Percentiles rank a stretch among this genome's conserved stretches.
These are phyloP conservation scores for Horisme vitalbata DNA, from an alignment of 2,888 invertebrate species.

Conservation along the genomic window DNA sequence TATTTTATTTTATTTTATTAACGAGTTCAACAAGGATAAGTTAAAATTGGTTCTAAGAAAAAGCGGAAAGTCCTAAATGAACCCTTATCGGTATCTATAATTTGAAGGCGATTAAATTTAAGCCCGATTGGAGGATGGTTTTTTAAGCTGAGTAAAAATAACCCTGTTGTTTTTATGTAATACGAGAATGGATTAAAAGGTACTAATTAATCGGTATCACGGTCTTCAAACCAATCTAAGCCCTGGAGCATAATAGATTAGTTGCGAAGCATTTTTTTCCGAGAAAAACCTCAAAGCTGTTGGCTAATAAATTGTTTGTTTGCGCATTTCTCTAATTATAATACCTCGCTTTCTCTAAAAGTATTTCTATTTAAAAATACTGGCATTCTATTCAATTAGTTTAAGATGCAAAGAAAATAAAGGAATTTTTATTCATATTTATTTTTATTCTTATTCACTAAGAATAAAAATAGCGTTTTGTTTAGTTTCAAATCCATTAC, in stretches of 20 bases:
- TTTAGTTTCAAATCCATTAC: background rate
- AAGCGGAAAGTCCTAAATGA: constrained; percentile 5
- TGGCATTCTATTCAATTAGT: too few species aligned
- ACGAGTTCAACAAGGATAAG: background rate
- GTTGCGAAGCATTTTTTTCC: constrained; percentile 16
- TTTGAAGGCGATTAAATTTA: constrained; percentile 30
- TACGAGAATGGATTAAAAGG: constrained; percentile 41
- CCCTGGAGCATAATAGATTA: constrained; percentile 23
- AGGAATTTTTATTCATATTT: too few species aligned
- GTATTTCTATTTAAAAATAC: too few species aligned
- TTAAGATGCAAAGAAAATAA: too few species aligned
- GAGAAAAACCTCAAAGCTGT: constrained; percentile 6
- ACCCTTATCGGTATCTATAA: constrained; percentile 24
- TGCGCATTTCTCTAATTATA: background rate
- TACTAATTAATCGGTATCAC: constrained; percentile 41
- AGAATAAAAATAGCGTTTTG: too few species aligned
- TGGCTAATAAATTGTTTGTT: constrained; percentile 1
- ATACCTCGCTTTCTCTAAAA: too few species aligned
- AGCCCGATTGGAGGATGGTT: constrained; percentile 27
- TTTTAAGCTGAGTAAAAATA: constrained; percentile 10
- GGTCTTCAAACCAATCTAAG: constrained; percentile 24
- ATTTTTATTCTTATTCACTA: too few species aligned
- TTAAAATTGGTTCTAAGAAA: constrained; percentile 5
- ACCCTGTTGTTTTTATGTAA: constrained; percentile 39
- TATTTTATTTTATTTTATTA: background rate